Percentiles rank a stretch among this genome's conserved stretches.
Conservation (phyloP, 2,888 invertebrate genomes). For the Oxystoma pomonae region DNA sequence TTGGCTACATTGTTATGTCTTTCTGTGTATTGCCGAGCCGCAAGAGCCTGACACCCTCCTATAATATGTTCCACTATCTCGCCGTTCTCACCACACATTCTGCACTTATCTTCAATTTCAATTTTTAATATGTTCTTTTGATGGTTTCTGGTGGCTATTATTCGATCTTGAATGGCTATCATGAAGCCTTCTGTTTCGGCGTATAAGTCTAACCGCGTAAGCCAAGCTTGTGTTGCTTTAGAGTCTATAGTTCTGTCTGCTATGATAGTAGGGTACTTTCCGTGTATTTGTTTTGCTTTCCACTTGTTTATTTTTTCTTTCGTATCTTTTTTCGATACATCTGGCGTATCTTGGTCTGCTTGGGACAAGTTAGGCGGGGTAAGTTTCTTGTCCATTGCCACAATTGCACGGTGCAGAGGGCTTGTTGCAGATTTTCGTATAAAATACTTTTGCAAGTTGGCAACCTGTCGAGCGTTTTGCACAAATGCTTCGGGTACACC, state of each 20-base stretch:
- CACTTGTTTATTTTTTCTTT: background rate
- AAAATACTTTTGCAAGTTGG: background rate
- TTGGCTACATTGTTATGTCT: background rate
- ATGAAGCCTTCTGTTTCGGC: background rate
- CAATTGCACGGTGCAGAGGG: background rate
- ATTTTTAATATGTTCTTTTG: background rate
- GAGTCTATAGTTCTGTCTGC: background rate
- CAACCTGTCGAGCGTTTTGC: background rate
- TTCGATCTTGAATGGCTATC: background rate
- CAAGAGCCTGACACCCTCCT: background rate
- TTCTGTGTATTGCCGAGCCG: background rate
- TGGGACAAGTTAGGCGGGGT: background rate
- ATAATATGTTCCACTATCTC: background rate
- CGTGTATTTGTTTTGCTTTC: background rate
- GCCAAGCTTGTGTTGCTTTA: background rate
- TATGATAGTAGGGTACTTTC: background rate
- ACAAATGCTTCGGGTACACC: background rate
- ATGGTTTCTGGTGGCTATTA: background rate
- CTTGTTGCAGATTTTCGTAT: background rate
- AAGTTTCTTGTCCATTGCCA: background rate
- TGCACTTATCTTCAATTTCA: background rate
- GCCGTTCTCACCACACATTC: background rate
- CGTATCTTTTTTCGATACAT: background rate
- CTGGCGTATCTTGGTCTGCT: background rate
- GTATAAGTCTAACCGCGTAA: background rate